phyloP scores from a whole-genome alignment of 2,113 vertebrate genomes.

The Hyperopisus bebe region DNA sequence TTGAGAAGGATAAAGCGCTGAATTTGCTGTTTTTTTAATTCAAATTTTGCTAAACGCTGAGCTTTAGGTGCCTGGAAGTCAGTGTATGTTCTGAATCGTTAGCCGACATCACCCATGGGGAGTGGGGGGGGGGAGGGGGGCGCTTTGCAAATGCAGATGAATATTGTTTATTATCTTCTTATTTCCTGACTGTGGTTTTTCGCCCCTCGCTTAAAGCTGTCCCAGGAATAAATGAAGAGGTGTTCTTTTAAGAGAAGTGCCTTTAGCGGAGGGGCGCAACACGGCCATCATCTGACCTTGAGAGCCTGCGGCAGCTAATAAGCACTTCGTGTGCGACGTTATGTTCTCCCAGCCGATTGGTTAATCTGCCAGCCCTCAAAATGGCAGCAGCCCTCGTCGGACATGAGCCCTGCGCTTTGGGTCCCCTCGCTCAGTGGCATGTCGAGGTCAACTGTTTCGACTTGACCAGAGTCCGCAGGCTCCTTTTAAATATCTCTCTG shows the following conservation, averaged over 20 bases:
- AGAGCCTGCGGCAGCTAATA: not conserved
- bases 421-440: not conserved
- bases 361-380: not conserved
- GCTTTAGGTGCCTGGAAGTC: not conserved
- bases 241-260: not conserved
- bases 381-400: not conserved
- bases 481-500: not conserved
- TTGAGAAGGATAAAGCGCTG: conserved; percentile 18
- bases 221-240: not conserved
- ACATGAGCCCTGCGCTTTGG: not conserved
- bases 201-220: not conserved
- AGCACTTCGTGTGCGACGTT: not conserved
- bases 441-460: not conserved
- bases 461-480: not conserved
- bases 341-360: not conserved
- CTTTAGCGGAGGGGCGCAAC: not conserved
- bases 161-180: conserved; percentile 15
- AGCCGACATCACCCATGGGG: not conserved
- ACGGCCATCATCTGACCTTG: not conserved
- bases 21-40: conserved; percentile 11
- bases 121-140: not conserved
- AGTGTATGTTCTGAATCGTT: not conserved
- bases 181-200: not conserved
- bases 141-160: not conserved
- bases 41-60: not conserved